A percentile compares a stretch with the other conserved stretches of the same genome.
Conservation (phyloP, 2,888 invertebrate genomes). For the Thelaira solivaga region DNA sequence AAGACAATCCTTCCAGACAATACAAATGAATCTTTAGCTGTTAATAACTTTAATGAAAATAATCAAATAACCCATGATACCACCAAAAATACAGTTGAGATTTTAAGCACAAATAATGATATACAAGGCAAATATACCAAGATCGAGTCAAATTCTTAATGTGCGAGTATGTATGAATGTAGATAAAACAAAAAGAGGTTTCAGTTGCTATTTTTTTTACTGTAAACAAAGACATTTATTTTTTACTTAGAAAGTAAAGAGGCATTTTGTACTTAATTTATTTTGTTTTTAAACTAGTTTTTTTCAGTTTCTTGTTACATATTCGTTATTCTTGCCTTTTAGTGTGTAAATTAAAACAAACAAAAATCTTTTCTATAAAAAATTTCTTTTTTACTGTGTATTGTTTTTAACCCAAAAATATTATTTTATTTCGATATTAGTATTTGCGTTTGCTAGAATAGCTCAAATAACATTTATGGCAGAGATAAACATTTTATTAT, state of each 20-base stretch:
- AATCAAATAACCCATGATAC: slow-evolving; percentile 16
- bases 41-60: slow-evolving; percentile 67
- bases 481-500: slow-evolving; percentile 24
- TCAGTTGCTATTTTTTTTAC: background rate
- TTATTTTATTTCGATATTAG: too few species aligned
- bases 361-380: too few species aligned
- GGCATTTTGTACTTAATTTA: slow-evolving; percentile 2
- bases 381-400: too few species aligned
- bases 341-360: slow-evolving; percentile 6
- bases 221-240: background rate
- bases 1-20: slow-evolving; percentile 40
- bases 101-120: slow-evolving; percentile 14
- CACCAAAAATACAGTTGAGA: slow-evolving; percentile 34
- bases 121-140: slow-evolving; percentile 65
- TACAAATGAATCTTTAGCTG: slow-evolving; percentile 6
- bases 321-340: background rate
- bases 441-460: too few species aligned
- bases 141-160: slow-evolving; percentile 66
- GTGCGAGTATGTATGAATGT: background rate
- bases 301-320: background rate
- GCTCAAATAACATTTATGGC: slow-evolving; percentile 7
- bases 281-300: slow-evolving; percentile 9
- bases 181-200: background rate
- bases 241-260: background rate
- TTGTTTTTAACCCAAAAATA: too few species aligned